phyloP scores from a whole-genome alignment of 1,140 invertebrate species.

The Hypothenemus hampei region DNA sequence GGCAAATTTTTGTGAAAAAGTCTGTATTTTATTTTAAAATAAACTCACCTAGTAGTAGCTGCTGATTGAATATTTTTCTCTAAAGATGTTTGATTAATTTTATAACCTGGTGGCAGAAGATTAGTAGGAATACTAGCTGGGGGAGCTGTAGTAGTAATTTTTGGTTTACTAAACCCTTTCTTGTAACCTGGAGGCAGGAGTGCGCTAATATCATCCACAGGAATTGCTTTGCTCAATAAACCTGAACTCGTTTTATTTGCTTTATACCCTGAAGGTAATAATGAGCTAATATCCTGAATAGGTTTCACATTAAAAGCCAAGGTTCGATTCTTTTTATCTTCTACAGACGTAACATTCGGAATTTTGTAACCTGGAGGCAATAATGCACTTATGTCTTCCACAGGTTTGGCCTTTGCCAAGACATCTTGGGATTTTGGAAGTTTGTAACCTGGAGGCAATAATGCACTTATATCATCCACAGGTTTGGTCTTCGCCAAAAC shows the following conservation, averaged over 20 bases:
- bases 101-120: constrained; percentile 57
- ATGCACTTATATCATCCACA: constrained; percentile 53
- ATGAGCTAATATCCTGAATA: constrained; percentile 53
- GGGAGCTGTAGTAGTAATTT: constrained; percentile 8
- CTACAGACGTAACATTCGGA: constrained; percentile 27
- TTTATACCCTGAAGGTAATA: constrained; percentile 56
- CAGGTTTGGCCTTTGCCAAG: constrained; percentile 23
- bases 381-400: constrained; percentile 56
- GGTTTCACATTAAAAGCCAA: constrained; percentile 22
- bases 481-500: constrained; percentile 10
- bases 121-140: constrained; percentile 22
- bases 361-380: constrained; percentile 54
- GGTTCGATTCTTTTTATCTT: constrained; percentile 19
- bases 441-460: constrained; percentile 56
- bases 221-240: constrained; percentile 3
- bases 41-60: constrained; percentile 17
- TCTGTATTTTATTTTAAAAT: no score
- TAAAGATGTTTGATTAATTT: constrained; percentile 40
- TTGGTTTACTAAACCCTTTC: constrained; percentile 32
- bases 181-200: constrained; percentile 56
- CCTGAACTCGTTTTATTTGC: constrained; percentile 43
- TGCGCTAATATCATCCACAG: constrained; percentile 52
- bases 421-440: constrained; percentile 14
- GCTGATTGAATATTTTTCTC: no score
- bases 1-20: no score